Conservation (phyloP, 2,113 vertebrate species). For the Uria lomvia region DNA sequence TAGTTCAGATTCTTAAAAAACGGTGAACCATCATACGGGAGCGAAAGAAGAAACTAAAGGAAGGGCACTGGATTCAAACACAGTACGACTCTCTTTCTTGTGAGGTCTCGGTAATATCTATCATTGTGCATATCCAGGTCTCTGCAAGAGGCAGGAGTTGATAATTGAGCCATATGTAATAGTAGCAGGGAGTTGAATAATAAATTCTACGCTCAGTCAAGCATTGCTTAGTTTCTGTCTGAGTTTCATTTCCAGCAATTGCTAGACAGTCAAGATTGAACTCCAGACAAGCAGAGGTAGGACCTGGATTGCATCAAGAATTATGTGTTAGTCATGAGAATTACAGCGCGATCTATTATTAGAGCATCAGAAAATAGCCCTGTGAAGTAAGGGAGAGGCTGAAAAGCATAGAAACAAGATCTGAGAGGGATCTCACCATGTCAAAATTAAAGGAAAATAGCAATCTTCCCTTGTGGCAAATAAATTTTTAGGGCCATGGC, state of each 20-base stretch:
- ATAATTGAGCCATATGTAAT: slow-evolving; percentile 13
- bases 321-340: slow-evolving; percentile 45
- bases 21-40: neutral
- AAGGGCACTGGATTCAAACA: neutral
- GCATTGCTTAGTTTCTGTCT: slow-evolving; percentile 30
- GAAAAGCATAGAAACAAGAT: neutral
- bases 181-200: neutral
- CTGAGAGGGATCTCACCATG: neutral
- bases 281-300: slow-evolving; percentile 30
- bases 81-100: neutral
- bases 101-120: neutral
- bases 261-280: slow-evolving; percentile 51
- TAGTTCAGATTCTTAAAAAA: neutral
- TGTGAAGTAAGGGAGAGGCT: slow-evolving; percentile 1
- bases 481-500: neutral
- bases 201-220: slow-evolving; percentile 19
- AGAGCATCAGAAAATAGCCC: slow-evolving; percentile 47
- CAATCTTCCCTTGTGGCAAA: neutral
- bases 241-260: slow-evolving; percentile 58
- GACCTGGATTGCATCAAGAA: slow-evolving; percentile 28
- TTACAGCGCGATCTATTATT: slow-evolving; percentile 5
- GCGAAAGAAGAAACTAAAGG: neutral
- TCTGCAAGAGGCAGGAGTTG: neutral
- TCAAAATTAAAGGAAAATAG: slow-evolving; percentile 9
- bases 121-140: neutral